Evolutionary conservation across 2,888 invertebrate genomes (phyloP), one percentile per base, ranked within the genome.

Genomic region (Ommatoiulus sabulosus): DNA sequence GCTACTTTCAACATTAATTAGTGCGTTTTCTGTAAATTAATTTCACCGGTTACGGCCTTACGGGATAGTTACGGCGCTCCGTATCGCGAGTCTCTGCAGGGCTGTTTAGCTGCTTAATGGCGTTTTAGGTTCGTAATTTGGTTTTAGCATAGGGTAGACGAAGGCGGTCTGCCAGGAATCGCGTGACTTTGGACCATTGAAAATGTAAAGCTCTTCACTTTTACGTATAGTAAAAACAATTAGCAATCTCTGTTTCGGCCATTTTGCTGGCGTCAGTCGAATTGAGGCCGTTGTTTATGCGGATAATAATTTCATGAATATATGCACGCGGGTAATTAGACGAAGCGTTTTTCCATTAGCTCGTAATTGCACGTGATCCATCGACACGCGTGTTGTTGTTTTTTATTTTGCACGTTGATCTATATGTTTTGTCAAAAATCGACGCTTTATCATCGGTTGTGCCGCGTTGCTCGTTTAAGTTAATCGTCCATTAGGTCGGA

Each of bases 301-400:
- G 24, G 35, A 80, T 12, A 17, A 57, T 57, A 24, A 35, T 80
- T 80, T 35, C 80, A 80, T 80, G 80, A 80, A 80, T 80, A 80
- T 12, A 80, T 80, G 15, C 24, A 80, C 35, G 35, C 80, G 80
- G 80, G 3, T 80, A 80, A 80, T 80, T 80, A 80, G 80, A 80
- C 80, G 80, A 80, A 80, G 80, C 80, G 80, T 35, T 80, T 80
- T 80, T 80, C 80, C 80, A 80, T 80, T 80, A 80, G 80, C 35
- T 35, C 35, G 8, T 80, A 80, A 80, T 80, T 80, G 35, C 35
- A 8, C 80, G 20, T 20, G 80, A 24, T 35, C 8, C 52, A 52
- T 8, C n/a, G n/a, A n/a, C n/a, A 8, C n/a, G 57, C 57, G 57
- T 57, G 57, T 17, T 57, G 57, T n/a, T n/a, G n/a, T n/a, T n/a